Evolutionary conservation across 2,113 vertebrate genomes (phyloP), one percentile per base, ranked within the genome.

Genomic region (Tringa solitaria): DNA sequence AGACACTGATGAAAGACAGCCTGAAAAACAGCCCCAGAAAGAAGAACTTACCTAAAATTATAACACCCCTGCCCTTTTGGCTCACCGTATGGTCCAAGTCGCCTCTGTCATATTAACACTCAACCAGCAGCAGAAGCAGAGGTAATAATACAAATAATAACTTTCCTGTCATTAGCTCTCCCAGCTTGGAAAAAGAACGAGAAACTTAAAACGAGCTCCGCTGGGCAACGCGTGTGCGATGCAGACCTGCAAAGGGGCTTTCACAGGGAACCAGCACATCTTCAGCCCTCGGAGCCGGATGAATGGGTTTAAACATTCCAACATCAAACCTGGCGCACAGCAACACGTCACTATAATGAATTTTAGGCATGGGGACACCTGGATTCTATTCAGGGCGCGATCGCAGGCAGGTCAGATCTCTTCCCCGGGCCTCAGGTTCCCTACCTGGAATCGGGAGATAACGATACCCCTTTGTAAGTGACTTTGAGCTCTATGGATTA

Each of bases 181-280:
- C 43, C 70, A 86, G 93, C 59, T 8, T 32, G 72, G 75, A 33
- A 67, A 57, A 60, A 45, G 30, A 45, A 57, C 6, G 81, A 46
- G 77, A 12, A 87, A 45, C 32, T 50, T 60, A 8, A 70, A 22
- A 46, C 1, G n/a, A 70, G 68, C 64, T 54, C n/a, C 23, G 10
- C 37, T 16, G 50, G 61, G 41, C 77, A 35, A 27, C 4, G 9
- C 21, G 19, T 1, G 15, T 17, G 57, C 0, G 1, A 7, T 3
- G 45, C 43, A 64, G 78, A n/a, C 30, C 79, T 32, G 53, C 60
- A 35, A 18, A 84, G 64, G 50, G 60, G 74, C 45, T 43, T 30
- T 28, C 59, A 35, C 10, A 14, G 80, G 43, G 33, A 65, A 9
- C 57, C 85, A 75, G 84, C 60, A 18, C 43, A 27, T 23, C 74